Evolutionary conservation across 2,888 invertebrate genomes (phyloP).

Genomic region (Leucophenga montana): DNA sequence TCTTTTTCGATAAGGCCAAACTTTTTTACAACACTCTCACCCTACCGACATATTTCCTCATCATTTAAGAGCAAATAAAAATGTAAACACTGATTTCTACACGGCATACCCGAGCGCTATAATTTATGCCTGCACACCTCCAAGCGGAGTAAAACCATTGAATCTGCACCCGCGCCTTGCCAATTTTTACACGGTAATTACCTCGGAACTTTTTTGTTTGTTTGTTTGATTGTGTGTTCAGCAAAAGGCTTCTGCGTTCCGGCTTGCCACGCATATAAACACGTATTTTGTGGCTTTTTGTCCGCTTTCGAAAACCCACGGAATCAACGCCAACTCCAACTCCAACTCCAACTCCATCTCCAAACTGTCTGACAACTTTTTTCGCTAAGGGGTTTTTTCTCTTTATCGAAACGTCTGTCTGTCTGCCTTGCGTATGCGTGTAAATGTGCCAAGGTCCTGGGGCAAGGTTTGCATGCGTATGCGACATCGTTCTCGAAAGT

Average conservation of each 20-base stretch:
- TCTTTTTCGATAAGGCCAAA: conserved; percentile 27
- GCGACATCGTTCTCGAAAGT: conserved; percentile 65
- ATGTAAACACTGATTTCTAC: conserved; percentile 60
- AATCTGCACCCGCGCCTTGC: not conserved
- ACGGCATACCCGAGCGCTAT: not conserved
- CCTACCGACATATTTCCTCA: not conserved
- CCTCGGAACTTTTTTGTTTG: conserved; percentile 11
- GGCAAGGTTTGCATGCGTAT: conserved; percentile 40
- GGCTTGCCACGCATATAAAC: conserved; percentile 59
- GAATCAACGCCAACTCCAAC: too few species aligned
- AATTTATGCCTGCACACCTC: not conserved
- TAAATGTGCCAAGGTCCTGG: conserved; percentile 25
- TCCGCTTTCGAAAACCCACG: not conserved
- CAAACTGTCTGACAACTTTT: not conserved
- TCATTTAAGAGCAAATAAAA: conserved; percentile 54
- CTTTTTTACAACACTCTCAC: too few species aligned
- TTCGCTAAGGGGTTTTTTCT: not conserved
- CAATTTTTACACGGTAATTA: conserved; percentile 28
- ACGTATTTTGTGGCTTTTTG: conserved; percentile 55
- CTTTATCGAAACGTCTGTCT: not conserved
- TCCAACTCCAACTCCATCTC: too few species aligned
- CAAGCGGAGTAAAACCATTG: too few species aligned
- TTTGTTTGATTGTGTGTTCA: not conserved
- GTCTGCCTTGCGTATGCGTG: not conserved
- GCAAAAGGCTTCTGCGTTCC: not conserved